Conservation (phyloP, 1,140 invertebrate species). For the Agraylea sexmaculata region DNA sequence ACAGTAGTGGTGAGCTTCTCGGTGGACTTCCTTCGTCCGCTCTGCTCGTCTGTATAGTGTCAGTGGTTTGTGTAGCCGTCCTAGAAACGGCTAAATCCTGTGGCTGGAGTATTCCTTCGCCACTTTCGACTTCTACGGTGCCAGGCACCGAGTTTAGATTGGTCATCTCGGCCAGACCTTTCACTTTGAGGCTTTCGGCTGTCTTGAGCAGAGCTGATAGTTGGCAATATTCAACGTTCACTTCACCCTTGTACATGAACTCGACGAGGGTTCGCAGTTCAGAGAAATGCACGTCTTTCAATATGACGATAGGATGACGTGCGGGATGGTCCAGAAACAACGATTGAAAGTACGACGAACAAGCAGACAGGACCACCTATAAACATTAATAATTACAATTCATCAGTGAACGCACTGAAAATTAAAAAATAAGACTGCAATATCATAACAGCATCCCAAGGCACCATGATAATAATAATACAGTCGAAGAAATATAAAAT, state of each 20-base stretch:
- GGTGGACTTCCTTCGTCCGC: constrained; percentile 35
- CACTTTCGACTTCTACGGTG: constrained; percentile 15
- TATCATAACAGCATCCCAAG: no score
- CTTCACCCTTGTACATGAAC: constrained; percentile 95
- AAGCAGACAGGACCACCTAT: constrained; percentile 80
- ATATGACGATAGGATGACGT: constrained; percentile 84
- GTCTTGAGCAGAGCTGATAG: constrained; percentile 82
- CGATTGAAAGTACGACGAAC: constrained; percentile 87
- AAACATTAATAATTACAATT: constrained; percentile 8
- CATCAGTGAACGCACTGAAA: neutral
- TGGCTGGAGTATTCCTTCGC: constrained; percentile 16
- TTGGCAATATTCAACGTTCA: constrained; percentile 88
- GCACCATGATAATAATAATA: no score
- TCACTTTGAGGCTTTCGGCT: constrained; percentile 82
- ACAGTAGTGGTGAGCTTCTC: constrained; percentile 35
- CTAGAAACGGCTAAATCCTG: constrained; percentile 20
- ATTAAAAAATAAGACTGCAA: constrained; percentile 1
- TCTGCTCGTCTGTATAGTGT: constrained; percentile 20
- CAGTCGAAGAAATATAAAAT: no score
- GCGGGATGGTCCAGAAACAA: constrained; percentile 81
- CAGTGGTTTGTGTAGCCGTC: constrained; percentile 9
- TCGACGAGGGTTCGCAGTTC: constrained; percentile 84
- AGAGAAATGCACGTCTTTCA: constrained; percentile 83
- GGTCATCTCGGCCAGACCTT: constrained; percentile 85
- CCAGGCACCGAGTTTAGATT: constrained; percentile 51